Base-by-base conservation (phyloP, 2,797 vertebrate species). In the Centroberyx gerrardi region DNA sequence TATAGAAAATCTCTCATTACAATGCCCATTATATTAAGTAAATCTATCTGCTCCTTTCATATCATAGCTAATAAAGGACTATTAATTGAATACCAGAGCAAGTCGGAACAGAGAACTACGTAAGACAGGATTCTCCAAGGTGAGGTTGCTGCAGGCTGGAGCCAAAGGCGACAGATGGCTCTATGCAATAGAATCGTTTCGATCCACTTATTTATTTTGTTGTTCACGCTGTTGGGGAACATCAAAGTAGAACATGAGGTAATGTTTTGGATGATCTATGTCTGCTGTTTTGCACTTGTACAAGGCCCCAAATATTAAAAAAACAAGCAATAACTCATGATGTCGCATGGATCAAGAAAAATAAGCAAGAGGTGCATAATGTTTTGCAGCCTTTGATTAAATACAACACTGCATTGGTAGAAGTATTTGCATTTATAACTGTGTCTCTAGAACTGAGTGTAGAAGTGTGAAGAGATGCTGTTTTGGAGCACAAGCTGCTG, bases 51-150 rank as follows among this genome's bases (percentile, higher is more conserved):
- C 33, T 76, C 28, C 33, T 40, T 28, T 75, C 18, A 59, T 7
- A 53, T 31, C 1, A 8, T 14, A 28, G 56, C 38, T 36, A 81
- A 78, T 73, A 60, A 76, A 79, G 17, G n/a, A 70, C 56, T 27
- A 65, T 80, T 73, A 75, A 74, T 66, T 70, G 10, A 80, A 82
- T 77, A 46, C 74, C 64, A 68, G 54, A 76, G 69, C 84, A 90
- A 84, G 87, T 87, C 76, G 81, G 62, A 85, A 84, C 86, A 86
- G 27, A 76, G 68, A 80, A 53, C 18, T 78, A 68, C 40, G 59
- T 33, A 36, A 81, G 44, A 76, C 52, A 56, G 74, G 77, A 83
- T 71, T 73, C 48, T 65, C 76, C 64, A 69, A 85, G 81, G 85
- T 79, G 80, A 84, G 67, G 70, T 71, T 68, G 81, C 72, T 74